Conservation (phyloP, 2,888 invertebrate species). For the Cremastinae sp. region DNA sequence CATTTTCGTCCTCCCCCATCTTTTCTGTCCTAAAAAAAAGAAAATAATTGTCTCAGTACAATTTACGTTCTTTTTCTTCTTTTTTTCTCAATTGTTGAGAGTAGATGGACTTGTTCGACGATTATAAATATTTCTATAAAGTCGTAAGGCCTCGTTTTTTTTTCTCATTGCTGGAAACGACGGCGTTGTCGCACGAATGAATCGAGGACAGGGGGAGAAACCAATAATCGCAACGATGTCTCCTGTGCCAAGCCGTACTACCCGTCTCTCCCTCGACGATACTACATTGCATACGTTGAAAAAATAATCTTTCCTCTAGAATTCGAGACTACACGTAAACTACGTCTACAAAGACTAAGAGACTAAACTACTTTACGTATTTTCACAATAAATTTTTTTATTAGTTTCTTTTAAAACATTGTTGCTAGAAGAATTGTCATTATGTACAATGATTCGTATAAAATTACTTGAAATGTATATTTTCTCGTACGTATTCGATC, state of each 20-base stretch:
- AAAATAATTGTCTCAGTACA: too few relatives aligned
- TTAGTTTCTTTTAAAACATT: constrained; percentile 24
- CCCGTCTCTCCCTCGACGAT: not conserved
- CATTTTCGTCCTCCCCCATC: constrained; percentile 28
- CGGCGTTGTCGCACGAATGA: constrained; percentile 55
- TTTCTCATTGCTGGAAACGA: constrained; percentile 36
- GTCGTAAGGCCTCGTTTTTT: constrained; percentile 1
- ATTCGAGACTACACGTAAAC: too few relatives aligned
- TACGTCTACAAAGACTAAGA: constrained; percentile 37
- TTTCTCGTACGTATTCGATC: constrained; percentile 26
- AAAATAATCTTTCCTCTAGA: not conserved
- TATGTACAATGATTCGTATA: constrained; percentile 60
- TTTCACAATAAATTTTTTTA: constrained; percentile 43
- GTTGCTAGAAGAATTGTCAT: constrained; percentile 34
- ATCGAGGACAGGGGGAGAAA: constrained; percentile 14
- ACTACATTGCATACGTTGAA: not conserved
- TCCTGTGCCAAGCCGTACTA: constrained; percentile 53
- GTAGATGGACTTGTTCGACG: too few relatives aligned
- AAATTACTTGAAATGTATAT: constrained; percentile 59
- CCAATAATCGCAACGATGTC: constrained; percentile 28
- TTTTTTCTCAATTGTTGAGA: not conserved
- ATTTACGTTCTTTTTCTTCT: constrained; percentile 4
- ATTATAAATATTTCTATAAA: too few relatives aligned
- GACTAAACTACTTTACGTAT: constrained; percentile 44
- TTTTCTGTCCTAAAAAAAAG: constrained; percentile 12